Conservation (phyloP, 2,888 invertebrate genomes). For the Micropterix aruncella region DNA sequence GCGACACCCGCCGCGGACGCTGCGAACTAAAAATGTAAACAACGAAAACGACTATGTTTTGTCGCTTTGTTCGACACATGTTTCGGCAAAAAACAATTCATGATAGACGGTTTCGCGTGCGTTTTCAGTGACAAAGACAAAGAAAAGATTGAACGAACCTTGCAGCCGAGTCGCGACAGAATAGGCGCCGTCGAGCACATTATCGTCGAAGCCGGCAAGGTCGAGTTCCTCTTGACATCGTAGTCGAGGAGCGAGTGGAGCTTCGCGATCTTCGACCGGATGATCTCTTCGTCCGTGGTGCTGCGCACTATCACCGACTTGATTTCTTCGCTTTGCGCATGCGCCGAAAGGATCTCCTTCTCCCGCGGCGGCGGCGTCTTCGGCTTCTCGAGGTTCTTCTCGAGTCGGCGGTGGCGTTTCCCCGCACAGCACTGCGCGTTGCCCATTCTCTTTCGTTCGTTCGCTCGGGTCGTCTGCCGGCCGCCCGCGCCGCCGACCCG, state of each 20-base stretch:
- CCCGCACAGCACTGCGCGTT: conserved; percentile 41
- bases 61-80: too few species aligned
- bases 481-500: neutral
- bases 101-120: too few species aligned
- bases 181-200: too few species aligned
- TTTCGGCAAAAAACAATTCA: too few species aligned
- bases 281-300: neutral
- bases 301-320: neutral
- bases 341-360: too few species aligned
- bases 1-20: too few species aligned
- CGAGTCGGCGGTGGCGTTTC: conserved; percentile 21
- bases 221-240: neutral
- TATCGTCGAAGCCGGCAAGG: neutral
- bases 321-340: too few species aligned
- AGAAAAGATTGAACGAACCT: too few species aligned
- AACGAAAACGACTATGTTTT: too few species aligned
- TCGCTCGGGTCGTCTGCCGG: neutral
- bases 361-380: neutral
- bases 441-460: conserved; percentile 23
- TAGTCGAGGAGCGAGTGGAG: neutral
- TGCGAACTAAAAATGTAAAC: too few species aligned
- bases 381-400: neutral
- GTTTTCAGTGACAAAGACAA: too few species aligned
- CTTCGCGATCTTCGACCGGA: neutral
- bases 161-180: neutral